Base-by-base conservation (phyloP, 2,797 vertebrate genomes). In the Champsocephalus esox region DNA sequence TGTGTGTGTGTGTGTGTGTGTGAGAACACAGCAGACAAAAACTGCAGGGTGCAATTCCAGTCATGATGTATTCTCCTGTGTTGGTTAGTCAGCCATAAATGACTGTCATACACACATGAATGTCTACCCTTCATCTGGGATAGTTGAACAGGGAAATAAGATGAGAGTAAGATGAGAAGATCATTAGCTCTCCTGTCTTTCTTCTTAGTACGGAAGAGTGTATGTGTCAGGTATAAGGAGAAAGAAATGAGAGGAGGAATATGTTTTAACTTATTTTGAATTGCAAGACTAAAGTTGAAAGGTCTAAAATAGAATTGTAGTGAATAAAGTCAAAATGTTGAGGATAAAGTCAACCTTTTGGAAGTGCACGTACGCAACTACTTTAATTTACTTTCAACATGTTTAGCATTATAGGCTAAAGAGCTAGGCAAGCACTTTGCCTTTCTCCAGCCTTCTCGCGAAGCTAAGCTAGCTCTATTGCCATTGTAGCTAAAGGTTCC, bases 21-120 rank as follows among this genome's bases (percentile, higher is more conserved):
- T 2, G 32, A 5, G 55, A 3, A 66, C 66, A 63, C 32, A 49
- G 24, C 28, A 57, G 73, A 76, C 56, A 28, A 14, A 75, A 62
- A 28, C 7, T 2, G 43, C 59, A 16, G 12, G 45, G 54, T 34
- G 38, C 49, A 66, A 28, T 51, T 70, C 14, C 9, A 34, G 70
- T 49, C 64, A 75, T 44, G 11, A 50, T 56, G 46, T 21, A 38
- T 66, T 59, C 52, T 58, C 28, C 51, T 16, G 48, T 54, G 55
- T 19, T 12, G 63, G 64, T 61, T 63, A 28, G n/a, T 78, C 24
- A 67, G 32, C 68, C 43, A 24, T 74, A 38, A 72, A 28, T 59
- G 11, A 74, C 41, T 44, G 55, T 38, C 2, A 19, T 45, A 38
- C 12, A 10, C 43, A 71, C 41, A 43, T 64, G 54, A 9, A 28